phyloP scores from a whole-genome alignment of 2,888 invertebrate genomes.

The Platycheirus rosarum region DNA sequence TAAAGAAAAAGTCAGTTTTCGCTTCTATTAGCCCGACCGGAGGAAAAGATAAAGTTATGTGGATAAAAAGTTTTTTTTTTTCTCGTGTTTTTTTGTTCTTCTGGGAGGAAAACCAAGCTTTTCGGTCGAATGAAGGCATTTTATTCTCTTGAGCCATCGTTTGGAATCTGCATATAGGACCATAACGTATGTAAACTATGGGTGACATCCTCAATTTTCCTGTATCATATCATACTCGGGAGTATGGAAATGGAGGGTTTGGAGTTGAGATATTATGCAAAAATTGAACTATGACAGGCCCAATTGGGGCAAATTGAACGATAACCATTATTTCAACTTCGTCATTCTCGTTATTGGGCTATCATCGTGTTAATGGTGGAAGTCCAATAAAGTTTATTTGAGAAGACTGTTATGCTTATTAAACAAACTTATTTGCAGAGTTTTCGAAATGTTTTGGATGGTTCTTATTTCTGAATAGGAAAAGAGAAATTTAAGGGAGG shows the following conservation, averaged over 20 bases:
- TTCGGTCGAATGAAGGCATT: constrained; percentile 13
- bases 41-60: constrained; percentile 19
- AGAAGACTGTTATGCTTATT: too few relatives aligned
- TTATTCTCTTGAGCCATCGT: constrained; percentile 5
- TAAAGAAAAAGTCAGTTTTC: not conserved
- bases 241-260: not conserved
- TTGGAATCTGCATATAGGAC: constrained; percentile 16
- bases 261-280: constrained; percentile 14
- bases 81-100: not conserved
- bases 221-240: not conserved
- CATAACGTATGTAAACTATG: constrained; percentile 28
- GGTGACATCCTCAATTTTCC: not conserved
- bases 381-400: too few relatives aligned
- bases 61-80: constrained; percentile 12
- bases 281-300: constrained; percentile 6
- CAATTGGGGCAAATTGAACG: not conserved
- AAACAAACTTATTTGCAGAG: too few relatives aligned
- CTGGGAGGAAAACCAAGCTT: not conserved
- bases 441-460: too few relatives aligned
- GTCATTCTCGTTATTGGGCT: not conserved
- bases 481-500: too few relatives aligned
- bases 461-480: too few relatives aligned
- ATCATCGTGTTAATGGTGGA: not conserved
- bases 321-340: constrained; percentile 9
- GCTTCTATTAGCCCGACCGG: constrained; percentile 16